Evolutionary conservation across 2,113 vertebrate species (phyloP).

Genomic region (Megaleporinus macrocephalus): DNA sequence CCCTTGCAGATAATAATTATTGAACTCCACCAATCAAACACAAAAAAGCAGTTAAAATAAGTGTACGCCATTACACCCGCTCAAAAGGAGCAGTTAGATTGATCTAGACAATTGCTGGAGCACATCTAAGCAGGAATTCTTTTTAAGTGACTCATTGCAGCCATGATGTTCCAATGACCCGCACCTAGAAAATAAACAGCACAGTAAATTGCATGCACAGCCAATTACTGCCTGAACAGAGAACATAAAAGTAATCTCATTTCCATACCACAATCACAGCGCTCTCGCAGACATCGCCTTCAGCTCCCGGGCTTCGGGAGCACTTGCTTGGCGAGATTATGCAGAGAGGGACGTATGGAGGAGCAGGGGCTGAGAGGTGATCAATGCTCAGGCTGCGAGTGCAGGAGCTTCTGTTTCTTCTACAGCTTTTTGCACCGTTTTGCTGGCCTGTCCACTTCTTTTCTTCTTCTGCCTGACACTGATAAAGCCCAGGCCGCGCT

Average conservation of each 20-base stretch:
- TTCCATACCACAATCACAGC: constrained; percentile 19
- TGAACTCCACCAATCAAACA: constrained; percentile 28
- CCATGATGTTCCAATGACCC: constrained; percentile 28
- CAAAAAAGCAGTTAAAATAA: constrained; percentile 46
- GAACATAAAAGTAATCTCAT: constrained; percentile 31
- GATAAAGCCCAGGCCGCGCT: constrained; percentile 31
- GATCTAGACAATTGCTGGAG: constrained; percentile 32
- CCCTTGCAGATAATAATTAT: constrained; percentile 44
- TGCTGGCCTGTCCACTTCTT: constrained; percentile 10
- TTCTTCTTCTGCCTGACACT: constrained; percentile 8
- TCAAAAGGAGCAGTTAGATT: constrained; percentile 21
- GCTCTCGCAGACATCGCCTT: not conserved
- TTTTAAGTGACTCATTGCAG: constrained; percentile 22
- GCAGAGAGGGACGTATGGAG: constrained; percentile 9
- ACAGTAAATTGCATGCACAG: constrained; percentile 16
- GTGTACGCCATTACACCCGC: constrained; percentile 14
- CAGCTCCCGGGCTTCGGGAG: not conserved
- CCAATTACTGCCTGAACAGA: constrained; percentile 27
- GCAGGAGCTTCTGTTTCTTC: constrained; percentile 12
- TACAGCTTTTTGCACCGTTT: constrained; percentile 44
- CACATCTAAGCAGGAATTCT: constrained; percentile 17
- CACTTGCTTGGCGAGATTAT: constrained; percentile 22
- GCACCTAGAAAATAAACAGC: constrained; percentile 22
- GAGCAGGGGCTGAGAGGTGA: constrained; percentile 20
- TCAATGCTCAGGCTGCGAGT: constrained; percentile 43